These are phyloP conservation scores for Glossophaga mutica DNA, from an alignment of 2,797 vertebrate genomes.

Conservation along the genomic window DNA sequence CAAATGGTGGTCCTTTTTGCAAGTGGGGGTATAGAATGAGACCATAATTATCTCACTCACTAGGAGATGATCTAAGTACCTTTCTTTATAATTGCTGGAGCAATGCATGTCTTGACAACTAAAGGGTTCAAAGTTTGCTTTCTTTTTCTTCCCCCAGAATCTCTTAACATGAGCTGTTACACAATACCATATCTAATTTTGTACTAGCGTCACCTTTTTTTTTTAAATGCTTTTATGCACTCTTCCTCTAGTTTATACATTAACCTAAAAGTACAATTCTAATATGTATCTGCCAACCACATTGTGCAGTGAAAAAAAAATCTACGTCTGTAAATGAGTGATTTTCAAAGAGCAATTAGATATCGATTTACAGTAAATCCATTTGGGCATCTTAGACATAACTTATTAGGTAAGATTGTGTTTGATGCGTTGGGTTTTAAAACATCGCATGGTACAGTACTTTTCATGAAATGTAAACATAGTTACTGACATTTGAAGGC, in stretches of 20 bases:
- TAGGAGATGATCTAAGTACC: neutral
- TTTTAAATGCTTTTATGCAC: neutral
- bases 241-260: neutral
- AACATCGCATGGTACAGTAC: neutral
- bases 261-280: conserved; percentile 2
- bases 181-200: neutral
- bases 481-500: neutral
- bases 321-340: neutral
- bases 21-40: neutral
- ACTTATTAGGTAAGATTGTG: neutral
- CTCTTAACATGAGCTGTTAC: neutral
- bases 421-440: neutral
- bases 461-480: neutral
- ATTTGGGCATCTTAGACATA: neutral
- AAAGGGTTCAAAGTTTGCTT: neutral
- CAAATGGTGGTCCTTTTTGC: neutral
- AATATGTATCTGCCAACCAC: neutral
- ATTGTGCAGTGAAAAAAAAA: neutral
- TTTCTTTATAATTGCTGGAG: conserved; percentile 2
- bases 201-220: neutral
- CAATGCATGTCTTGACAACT: neutral
- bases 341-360: conserved; percentile 6
- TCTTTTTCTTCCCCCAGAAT: neutral
- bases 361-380: neutral
- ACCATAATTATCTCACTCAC: neutral